Evolutionary conservation across 1,140 invertebrate genomes (phyloP).

Genomic region (Formica exsecta): DNA sequence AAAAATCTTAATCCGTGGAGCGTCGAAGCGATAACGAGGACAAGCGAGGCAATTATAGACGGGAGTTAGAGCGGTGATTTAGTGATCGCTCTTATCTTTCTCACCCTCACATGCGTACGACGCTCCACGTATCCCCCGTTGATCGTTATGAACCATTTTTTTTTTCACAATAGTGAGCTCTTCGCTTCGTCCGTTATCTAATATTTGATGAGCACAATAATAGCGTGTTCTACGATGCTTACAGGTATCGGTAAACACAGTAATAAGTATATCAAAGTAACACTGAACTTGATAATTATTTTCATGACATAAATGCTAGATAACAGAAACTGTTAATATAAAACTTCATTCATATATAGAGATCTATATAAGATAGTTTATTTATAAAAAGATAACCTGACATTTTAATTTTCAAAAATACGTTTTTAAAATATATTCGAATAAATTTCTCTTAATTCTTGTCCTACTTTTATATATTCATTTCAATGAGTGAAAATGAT

Average conservation of each 20-base stretch:
- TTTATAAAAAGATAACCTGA: not conserved
- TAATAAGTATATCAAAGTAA: not conserved
- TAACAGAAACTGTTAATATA: not conserved
- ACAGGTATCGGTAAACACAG: not conserved
- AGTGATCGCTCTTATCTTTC: conserved; percentile 31
- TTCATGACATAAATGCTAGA: not conserved
- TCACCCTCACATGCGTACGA: conserved; percentile 9
- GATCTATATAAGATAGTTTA: not conserved
- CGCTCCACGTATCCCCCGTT: not conserved
- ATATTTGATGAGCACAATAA: not conserved
- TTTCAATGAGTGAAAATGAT: not conserved
- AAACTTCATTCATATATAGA: not conserved
- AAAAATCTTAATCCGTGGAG: conserved; percentile 52
- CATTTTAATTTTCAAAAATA: not conserved
- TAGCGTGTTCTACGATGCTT: not conserved
- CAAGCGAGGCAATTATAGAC: conserved; percentile 54
- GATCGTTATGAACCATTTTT: conserved; percentile 13
- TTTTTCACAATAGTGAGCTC: not conserved
- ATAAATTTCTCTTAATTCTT: not conserved
- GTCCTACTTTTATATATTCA: not conserved
- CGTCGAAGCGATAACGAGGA: conserved; percentile 45
- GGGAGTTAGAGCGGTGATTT: conserved; percentile 44
- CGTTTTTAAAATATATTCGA: not conserved
- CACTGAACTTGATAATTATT: not conserved
- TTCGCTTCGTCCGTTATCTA: not conserved